Percentiles rank a stretch among this genome's conserved stretches.
phyloP scores from a whole-genome alignment of 2,888 invertebrate genomes.

The Acanthosepion pharaonis region DNA sequence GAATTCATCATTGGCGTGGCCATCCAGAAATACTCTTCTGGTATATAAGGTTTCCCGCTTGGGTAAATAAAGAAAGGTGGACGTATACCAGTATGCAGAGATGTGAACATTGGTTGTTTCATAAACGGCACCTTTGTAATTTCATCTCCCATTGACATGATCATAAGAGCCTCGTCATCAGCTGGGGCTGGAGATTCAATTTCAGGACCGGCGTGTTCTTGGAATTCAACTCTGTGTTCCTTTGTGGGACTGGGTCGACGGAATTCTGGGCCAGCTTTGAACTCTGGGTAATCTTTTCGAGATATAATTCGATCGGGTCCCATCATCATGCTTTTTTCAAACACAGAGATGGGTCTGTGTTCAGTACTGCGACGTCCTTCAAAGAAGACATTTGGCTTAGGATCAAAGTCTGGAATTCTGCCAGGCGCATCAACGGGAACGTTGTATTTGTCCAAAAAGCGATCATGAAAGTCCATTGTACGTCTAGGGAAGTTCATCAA shows the following conservation, averaged over 20 bases:
- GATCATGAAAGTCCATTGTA: neutral
- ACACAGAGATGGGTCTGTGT: neutral
- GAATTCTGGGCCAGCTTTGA: neutral
- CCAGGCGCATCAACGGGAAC: neutral
- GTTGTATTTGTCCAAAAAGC: neutral
- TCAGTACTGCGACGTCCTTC: neutral
- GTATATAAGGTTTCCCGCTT: neutral
- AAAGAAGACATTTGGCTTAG: neutral
- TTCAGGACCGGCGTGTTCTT: neutral
- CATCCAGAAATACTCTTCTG: neutral
- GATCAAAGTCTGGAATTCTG: too few species aligned
- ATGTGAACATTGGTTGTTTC: neutral
- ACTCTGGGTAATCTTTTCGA: neutral
- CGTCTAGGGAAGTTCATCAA: neutral
- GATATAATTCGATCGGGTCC: neutral
- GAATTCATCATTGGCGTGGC: neutral
- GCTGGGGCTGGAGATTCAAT: neutral
- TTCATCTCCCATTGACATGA: neutral
- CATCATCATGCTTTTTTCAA: neutral
- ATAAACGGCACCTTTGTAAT: neutral
- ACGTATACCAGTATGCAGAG: neutral
- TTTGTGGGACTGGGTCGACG: neutral
- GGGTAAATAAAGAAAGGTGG: neutral
- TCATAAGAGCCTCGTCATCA: neutral
- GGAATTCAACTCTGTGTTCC: neutral